Evolutionary conservation across 2,113 vertebrate genomes (phyloP).

Genomic region (Patagioenas fasciata): DNA sequence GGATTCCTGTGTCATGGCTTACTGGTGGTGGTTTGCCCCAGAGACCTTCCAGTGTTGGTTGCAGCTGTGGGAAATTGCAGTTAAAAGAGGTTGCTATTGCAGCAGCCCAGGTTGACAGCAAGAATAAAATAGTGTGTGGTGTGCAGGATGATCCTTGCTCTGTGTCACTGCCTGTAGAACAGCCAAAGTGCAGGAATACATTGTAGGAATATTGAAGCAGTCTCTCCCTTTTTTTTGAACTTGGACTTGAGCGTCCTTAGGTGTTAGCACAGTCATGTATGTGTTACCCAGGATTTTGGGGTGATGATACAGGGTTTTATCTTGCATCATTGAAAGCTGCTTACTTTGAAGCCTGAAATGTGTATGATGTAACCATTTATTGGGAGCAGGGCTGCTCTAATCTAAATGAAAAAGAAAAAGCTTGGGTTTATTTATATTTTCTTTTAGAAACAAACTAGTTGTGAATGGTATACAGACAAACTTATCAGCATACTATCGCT

Average conservation of each 20-base stretch:
- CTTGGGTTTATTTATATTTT: background rate
- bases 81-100: background rate
- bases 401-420: background rate
- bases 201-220: background rate
- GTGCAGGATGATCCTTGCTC: background rate
- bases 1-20: background rate
- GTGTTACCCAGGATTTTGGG: background rate
- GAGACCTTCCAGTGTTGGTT: background rate
- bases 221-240: background rate
- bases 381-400: background rate
- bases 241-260: background rate
- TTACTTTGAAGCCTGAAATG: background rate
- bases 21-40: background rate
- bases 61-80: background rate
- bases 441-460: background rate
- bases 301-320: background rate
- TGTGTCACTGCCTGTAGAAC: background rate
- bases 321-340: background rate
- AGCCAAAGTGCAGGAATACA: background rate
- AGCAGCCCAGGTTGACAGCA: slow-evolving; percentile 2
- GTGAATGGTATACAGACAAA: background rate
- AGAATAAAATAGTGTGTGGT: background rate
- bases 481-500: background rate
- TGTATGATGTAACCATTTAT: background rate
- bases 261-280: background rate